Base-by-base conservation (phyloP, 2,888 invertebrate species). In the Emesis russula region DNA sequence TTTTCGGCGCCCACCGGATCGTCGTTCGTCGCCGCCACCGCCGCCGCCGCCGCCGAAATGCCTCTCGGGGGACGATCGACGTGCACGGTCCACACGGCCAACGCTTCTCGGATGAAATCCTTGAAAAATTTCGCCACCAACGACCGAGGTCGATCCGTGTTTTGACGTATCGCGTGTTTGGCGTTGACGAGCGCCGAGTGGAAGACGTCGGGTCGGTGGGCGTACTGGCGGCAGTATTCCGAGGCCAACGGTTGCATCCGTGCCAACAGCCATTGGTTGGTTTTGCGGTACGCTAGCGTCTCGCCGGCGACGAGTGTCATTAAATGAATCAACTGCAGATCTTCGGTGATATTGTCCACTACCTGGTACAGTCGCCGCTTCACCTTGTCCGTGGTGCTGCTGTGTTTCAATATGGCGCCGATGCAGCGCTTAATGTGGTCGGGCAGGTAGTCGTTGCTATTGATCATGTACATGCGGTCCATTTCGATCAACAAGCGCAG, bases 81-180 rank as follows among this genome's bases (percentile, higher is more conserved):
- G 25, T 63, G 63, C 25, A 63, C 63, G 63, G 63, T 63, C 63
- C 63, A 63, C 63, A 63, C 63, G 63, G 63, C 63, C 63, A 63
- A 25, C 63, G 63, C 63, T 63, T 63, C 63, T 63, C 63, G 63
- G 63, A 63, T 11, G 25, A 63, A 63, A 63, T 63, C 63, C 9
- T 63, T 63, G 63, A 63, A 25, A 63, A 63, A 63, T 63, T 63
- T 63, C 18, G 63, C 18, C 7, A 58, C 58, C 58, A 58, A 58
- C n/a, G 58, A 58, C 58, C 58, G 58, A 18, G 58, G 58, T 58
- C 58, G 58, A 58, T 58, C 58, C n/a, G 58, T 63, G 25, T 63
- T 63, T 63, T 63, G 18, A 25, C 63, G 63, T 9, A 63, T 6
- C 63, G 63, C 63, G 63, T 63, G 25, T 25, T 18, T 63, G 63